Percentiles rank a stretch among this genome's conserved stretches.
These are phyloP conservation scores for Crossocerus cetratus DNA, from an alignment of 2,888 invertebrate species.

Conservation along the genomic window DNA sequence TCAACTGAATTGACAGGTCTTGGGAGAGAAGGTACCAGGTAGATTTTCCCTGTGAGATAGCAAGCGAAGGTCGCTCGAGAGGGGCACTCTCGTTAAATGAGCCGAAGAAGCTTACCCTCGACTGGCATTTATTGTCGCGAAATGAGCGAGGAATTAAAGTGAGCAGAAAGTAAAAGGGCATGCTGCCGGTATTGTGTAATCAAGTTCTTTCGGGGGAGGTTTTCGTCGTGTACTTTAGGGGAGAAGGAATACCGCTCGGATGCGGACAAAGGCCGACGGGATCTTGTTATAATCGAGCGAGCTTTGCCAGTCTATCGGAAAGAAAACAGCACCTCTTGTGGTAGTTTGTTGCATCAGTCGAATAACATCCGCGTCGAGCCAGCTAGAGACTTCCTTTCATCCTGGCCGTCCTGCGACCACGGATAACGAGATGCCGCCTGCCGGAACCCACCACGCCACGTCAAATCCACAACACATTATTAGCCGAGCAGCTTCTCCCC, in stretches of 20 bases:
- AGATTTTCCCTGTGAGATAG: too few relatives aligned
- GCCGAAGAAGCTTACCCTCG: too few relatives aligned
- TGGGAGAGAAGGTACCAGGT: too few relatives aligned
- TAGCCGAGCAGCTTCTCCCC: too few relatives aligned
- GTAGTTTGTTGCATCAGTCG: background rate
- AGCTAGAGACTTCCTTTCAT: slow-evolving; percentile 9
- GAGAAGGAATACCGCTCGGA: background rate
- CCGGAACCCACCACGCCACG: background rate
- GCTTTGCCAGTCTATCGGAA: background rate
- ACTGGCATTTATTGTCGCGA: background rate
- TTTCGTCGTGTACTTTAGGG: slow-evolving; percentile 6
- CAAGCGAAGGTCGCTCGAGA: too few relatives aligned
- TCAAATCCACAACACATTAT: slow-evolving; percentile 31
- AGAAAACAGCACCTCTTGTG: background rate
- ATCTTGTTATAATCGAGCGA: slow-evolving; percentile 4
- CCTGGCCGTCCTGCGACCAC: too few relatives aligned
- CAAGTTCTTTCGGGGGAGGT: slow-evolving; percentile 7
- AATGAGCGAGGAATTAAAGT: slow-evolving; percentile 12
- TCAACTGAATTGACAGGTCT: too few relatives aligned
- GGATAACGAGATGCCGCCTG: background rate
- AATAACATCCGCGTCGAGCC: slow-evolving; percentile 1
- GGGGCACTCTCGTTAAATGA: too few relatives aligned
- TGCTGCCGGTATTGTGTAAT: slow-evolving; percentile 9
- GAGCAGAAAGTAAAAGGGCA: slow-evolving; percentile 16
- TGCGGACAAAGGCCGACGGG: background rate